Evolutionary conservation across 2,888 invertebrate genomes (phyloP), one percentile per base, ranked within the genome.

Genomic region (Protophormia terraenovae): DNA sequence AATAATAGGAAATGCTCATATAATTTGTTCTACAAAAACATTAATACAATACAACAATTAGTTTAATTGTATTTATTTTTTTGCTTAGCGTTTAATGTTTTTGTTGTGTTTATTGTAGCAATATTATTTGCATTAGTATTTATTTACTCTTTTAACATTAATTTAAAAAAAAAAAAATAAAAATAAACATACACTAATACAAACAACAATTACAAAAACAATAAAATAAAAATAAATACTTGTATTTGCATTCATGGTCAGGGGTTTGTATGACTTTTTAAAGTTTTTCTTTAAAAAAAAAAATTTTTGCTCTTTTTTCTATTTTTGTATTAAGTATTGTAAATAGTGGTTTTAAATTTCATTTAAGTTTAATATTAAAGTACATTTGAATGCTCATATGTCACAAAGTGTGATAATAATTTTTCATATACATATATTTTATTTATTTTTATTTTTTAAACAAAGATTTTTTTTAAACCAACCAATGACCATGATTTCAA

Each of bases 401-500:
- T 38, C 7, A n/a, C n/a, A n/a, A 2, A 16, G 16, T 45, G 22
- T 53, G 22, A 29, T 29, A 14, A 10, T 19, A 10, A 19, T 47
- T 47, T 47, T 16, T 35, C 7, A 41, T 45, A 19, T 53, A 35
- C 50, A 12, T 32, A 19, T 10, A 45, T 32, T 60, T 66, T 38
- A 3, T 66, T 7, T 55, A 12, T 41, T 41, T 58, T 0, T 12
- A 10, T 75, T 64, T 64, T 16, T 22, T 47, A 66, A 45, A 6
- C 53, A 19, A 16, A 32, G 58, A 45, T 14, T 8, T 75, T 50
- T n/a, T 47, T 24, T 12, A 22, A 5, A 12, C 32, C 64, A 80
- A 53, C 7, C 41, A 58, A 45, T 69, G 81, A 41, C 81, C 81
- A 76, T 82, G 81, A 76, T 75, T 82, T 53, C 41, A 82, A 76